Evolutionary conservation across 2,888 invertebrate species (phyloP), one percentile per base, ranked within the genome.

Genomic region (Meiosimyza decipiens): DNA sequence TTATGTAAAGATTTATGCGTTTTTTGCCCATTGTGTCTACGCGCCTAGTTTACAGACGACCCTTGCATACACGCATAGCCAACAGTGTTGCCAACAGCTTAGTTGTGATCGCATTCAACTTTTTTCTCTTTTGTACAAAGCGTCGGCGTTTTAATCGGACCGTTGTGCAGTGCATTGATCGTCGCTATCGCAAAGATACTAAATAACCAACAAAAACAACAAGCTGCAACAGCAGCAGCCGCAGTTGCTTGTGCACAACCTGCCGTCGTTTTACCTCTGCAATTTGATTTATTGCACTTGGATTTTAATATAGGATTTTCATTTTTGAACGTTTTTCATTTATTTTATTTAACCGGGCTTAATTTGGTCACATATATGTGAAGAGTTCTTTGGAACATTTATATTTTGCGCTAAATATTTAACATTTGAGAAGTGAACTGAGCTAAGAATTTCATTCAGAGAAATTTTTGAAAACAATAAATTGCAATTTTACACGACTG

Each of bases 1-100:
- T 76, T 77, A 76, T 76, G 69, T 60, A 28, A 75, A 73, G 76
- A 78, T 78, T 79, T 79, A 79, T 77, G 78, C n/a, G 59, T 28
- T 22, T 22, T 40, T 18, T 51, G 13, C 60, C 18, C 47, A n/a
- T 9, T 64, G 13, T 22, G 51, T 50, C 28, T 47, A 47, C 49
- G 33, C n/a, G 67, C 47, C 47, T 28, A 49, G 40, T 40, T 40
- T 7, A 40, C 40, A 40, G 9, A 9, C 9, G 15, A 54, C 54
- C 54, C 18, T 54, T 54, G n/a, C 50, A 15, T 16, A 51, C n/a
- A 69, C 40, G 16, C 28, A 50, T 59, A 50, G 11, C 3, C 62
- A 69, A 18, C n/a, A 54, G 16, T 54, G 55, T 67, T 67, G 67
- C 28, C 65, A 51, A 64, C 60, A 11, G 28, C 40, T 22, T 50